These are phyloP conservation scores for Yponomeuta malinellus DNA, from an alignment of 2,888 invertebrate species.

Conservation along the genomic window DNA sequence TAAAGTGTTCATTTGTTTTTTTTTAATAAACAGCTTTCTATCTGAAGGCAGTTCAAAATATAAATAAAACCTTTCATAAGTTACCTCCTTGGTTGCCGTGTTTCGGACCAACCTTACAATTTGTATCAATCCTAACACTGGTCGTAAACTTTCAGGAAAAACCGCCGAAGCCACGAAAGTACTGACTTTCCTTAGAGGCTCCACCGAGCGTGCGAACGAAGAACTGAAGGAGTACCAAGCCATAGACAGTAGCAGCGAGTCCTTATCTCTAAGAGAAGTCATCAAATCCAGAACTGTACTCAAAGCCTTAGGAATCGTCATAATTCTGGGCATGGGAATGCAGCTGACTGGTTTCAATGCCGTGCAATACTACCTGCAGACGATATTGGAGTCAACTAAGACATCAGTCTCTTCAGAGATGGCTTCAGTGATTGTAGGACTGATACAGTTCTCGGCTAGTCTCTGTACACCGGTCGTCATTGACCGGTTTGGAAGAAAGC, in stretches of 20 bases:
- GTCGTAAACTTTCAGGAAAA: slow-evolving; percentile 20
- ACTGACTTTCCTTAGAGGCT: slow-evolving; percentile 20
- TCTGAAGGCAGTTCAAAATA: no score
- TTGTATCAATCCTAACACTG: background rate
- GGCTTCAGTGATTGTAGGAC: slow-evolving; percentile 45
- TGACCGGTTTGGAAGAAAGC: slow-evolving; percentile 36
- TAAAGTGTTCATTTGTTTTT: no score
- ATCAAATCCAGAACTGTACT: slow-evolving; percentile 31
- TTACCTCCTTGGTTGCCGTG: no score
- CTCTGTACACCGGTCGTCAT: slow-evolving; percentile 35
- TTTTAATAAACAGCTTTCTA: no score
- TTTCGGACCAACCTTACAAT: background rate
- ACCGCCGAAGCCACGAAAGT: slow-evolving; percentile 22
- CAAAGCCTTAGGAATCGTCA: slow-evolving; percentile 30
- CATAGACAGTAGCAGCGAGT: slow-evolving; percentile 20
- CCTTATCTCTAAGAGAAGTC: slow-evolving; percentile 23
- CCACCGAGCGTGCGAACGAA: slow-evolving; percentile 20
- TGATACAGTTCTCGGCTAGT: slow-evolving; percentile 43
- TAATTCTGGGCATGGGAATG: slow-evolving; percentile 27
- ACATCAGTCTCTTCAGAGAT: slow-evolving; percentile 41
- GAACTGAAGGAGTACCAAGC: slow-evolving; percentile 21
- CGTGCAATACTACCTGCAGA: slow-evolving; percentile 47
- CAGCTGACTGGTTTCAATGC: slow-evolving; percentile 45
- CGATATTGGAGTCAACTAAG: slow-evolving; percentile 44
- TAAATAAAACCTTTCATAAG: no score